Evolutionary conservation across 2,797 vertebrate genomes (phyloP), one percentile per base, ranked within the genome.

Genomic region (Geotrypetes seraphini): DNA sequence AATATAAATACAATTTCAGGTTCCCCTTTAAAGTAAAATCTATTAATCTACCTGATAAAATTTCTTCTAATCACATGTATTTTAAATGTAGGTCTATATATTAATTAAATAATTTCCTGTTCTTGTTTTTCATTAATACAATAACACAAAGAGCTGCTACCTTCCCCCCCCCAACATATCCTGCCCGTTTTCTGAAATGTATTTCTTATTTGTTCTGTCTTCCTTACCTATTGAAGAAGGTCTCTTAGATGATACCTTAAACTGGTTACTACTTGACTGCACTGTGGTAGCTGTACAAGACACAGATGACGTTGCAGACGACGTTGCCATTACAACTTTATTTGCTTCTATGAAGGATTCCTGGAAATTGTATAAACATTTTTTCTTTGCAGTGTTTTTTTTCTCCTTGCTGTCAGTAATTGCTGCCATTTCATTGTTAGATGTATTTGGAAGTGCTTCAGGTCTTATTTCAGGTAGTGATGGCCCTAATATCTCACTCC

Each of bases 341-440:
- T 86, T 93, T 55, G 90, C 81, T 75, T 97, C 92, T 89, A 95
- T 84, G 72, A 97, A 96, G 81, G 92, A 90, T 77, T 98, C 92
- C 77, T 97, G 95, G 84, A 96, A 96, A 78, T 91, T 96, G 67
- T 97, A 97, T 36, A 96, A 83, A 85, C 94, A 97, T 71, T 97
- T 99, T 83, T 96, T 97, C 79, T 94, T 94, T 29, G 85, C 82
- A 33, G 83, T 53, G 12, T 68, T 89, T 79, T 92, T 95, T 61
- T 87, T 96, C 70, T 97, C 92, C 60, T 90, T 94, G 59, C 78
- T 77, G 32, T 96, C 91, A 12, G 69, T 39, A 43, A 51, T 39
- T 30, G 78, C 50, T 20, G 75, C 57, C 35, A 70, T 63, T 43
- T 88, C 79, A 7, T 61, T 82, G 52, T 78, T 79, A 26, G 86